A percentile compares a stretch with the other conserved stretches of the same genome.
Conservation (phyloP, 2,113 vertebrate species). For the Bufo bufo region DNA sequence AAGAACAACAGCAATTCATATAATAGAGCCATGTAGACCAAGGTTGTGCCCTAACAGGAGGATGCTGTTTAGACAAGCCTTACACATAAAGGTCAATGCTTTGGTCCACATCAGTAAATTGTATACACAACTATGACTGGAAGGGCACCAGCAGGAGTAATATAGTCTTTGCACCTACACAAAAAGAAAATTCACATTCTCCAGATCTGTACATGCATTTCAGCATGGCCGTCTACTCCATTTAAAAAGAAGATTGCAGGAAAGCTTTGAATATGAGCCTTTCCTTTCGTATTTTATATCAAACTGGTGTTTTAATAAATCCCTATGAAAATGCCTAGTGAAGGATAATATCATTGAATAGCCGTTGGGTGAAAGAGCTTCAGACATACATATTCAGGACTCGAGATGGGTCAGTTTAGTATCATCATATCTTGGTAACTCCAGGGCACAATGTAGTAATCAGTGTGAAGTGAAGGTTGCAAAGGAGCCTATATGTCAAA, state of each 20-base stretch:
- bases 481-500: not conserved
- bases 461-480: not conserved
- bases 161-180: not conserved
- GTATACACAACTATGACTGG: slow-evolving; percentile 5
- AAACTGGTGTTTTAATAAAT: not conserved
- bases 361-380: not conserved
- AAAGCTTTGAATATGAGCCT: not conserved
- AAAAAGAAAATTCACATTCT: not conserved
- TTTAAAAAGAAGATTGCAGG: not conserved
- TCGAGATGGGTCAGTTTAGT: not conserved
- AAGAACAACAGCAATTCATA: not conserved
- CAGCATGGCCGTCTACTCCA: not conserved
- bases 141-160: not conserved
- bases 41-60: not conserved
- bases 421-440: not conserved
- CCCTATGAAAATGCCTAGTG: not conserved
- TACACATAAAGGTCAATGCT: slow-evolving; percentile 12
- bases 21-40: not conserved
- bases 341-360: not conserved
- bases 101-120: not conserved
- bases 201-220: not conserved
- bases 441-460: not conserved
- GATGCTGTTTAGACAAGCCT: not conserved
- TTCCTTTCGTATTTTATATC: not conserved
- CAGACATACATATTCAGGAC: not conserved